A percentile compares a stretch with the other conserved stretches of the same genome.
Evolutionary conservation across 2,797 vertebrate species (phyloP).

Genomic region (Chelon auratus): DNA sequence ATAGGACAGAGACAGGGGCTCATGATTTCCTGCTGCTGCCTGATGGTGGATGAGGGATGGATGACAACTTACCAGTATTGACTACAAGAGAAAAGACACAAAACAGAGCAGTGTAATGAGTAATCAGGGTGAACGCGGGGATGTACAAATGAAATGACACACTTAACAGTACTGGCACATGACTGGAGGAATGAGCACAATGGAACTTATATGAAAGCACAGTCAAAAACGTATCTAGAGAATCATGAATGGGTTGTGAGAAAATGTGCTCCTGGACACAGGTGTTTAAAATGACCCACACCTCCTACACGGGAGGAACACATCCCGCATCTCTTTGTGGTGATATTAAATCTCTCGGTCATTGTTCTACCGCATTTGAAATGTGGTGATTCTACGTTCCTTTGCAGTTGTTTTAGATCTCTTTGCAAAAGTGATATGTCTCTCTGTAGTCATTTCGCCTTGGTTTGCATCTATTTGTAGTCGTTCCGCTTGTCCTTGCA

Average conservation of each 20-base stretch:
- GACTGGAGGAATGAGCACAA: conserved; percentile 19
- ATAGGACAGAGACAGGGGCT: conserved; percentile 82
- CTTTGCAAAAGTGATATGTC: background rate
- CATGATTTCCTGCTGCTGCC: conserved; percentile 87
- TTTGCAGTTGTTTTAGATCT: background rate
- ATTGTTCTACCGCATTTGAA: background rate
- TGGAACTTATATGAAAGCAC: background rate
- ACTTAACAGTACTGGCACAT: conserved; percentile 30
- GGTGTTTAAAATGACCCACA: background rate
- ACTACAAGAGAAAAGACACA: conserved; percentile 90
- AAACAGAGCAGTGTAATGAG: conserved; percentile 82
- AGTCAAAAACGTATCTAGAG: background rate
- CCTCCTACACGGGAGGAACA: too few relatives aligned
- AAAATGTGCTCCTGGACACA: background rate
- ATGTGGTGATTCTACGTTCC: background rate
- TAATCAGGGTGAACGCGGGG: conserved; percentile 32
- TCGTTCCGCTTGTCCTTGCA: background rate
- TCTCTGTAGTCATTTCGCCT: background rate
- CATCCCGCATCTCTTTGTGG: background rate
- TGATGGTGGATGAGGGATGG: conserved; percentile 86
- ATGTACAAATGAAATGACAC: conserved; percentile 33
- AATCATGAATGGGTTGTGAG: background rate
- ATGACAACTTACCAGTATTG: conserved; percentile 96
- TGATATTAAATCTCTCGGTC: background rate
- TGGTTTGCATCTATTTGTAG: background rate